Percentiles rank a stretch among this genome's conserved stretches.
These are phyloP conservation scores for Enteromius anoplus DNA, from an alignment of 2,797 vertebrate genomes.

Conservation along the genomic window DNA sequence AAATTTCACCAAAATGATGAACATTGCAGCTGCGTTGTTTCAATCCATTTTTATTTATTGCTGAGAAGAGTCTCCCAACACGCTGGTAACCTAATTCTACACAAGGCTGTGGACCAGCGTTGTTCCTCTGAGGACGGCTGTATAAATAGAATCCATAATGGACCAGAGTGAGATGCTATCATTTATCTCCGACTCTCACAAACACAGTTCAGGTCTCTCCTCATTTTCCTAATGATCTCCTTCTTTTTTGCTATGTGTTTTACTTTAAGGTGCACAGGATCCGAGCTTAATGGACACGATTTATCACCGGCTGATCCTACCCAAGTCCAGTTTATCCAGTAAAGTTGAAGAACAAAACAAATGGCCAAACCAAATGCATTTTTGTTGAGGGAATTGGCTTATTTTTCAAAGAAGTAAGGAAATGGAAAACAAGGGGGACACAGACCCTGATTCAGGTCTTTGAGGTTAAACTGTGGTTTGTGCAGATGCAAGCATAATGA, in stretches of 20 bases:
- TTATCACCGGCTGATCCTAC: conserved; percentile 75
- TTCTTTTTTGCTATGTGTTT: conserved; percentile 83
- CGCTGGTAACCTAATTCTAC: conserved; percentile 83
- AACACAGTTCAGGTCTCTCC: conserved; percentile 82
- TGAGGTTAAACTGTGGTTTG: conserved; percentile 55
- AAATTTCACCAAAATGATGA: conserved; percentile 28
- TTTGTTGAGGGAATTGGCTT: conserved; percentile 71
- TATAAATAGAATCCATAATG: conserved; percentile 87
- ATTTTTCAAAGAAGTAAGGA: conserved; percentile 73
- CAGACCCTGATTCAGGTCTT: conserved; percentile 34
- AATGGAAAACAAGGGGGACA: conserved; percentile 55
- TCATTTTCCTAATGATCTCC: conserved; percentile 87
- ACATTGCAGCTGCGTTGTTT: conserved; percentile 33
- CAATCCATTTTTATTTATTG: conserved; percentile 56
- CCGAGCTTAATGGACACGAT: conserved; percentile 80
- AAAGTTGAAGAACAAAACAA: conserved; percentile 80
- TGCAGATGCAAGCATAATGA: conserved; percentile 54
- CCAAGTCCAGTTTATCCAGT: conserved; percentile 74
- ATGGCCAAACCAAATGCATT: conserved; percentile 76
- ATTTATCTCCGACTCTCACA: conserved; percentile 80
- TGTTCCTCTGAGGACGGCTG: conserved; percentile 79
- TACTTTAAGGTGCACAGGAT: conserved; percentile 81
- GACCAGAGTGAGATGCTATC: conserved; percentile 80
- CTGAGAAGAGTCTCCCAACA: conserved; percentile 76
- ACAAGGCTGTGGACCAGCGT: conserved; percentile 77